phyloP scores from a whole-genome alignment of 2,888 invertebrate species.

The Phrixothrix hirtus region DNA sequence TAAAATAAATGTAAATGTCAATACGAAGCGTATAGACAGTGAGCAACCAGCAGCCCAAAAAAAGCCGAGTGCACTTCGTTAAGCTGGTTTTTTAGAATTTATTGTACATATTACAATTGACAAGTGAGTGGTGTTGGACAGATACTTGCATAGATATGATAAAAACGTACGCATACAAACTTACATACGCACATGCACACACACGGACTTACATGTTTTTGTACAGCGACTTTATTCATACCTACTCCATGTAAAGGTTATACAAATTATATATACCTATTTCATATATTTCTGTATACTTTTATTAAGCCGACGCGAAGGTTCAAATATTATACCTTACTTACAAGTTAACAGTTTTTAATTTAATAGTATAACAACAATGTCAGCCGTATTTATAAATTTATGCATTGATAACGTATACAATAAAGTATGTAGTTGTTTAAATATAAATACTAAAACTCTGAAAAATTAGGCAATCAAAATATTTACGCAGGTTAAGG shows the following conservation, averaged over 20 bases:
- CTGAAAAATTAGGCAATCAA: too few species aligned
- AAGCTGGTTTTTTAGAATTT: constrained; percentile 43
- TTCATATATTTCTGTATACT: constrained; percentile 27
- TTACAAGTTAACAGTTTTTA: constrained; percentile 15
- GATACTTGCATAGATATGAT: constrained; percentile 38
- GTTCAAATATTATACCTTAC: constrained; percentile 40
- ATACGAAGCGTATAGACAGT: constrained; percentile 34
- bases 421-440: too few species aligned
- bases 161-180: not conserved
- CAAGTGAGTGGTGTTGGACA: constrained; percentile 54
- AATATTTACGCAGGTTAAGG: too few species aligned
- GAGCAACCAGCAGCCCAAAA: constrained; percentile 35
- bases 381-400: constrained; percentile 23
- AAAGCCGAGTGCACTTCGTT: constrained; percentile 27
- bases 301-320: constrained; percentile 30
- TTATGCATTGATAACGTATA: too few species aligned
- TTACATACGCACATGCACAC: constrained; percentile 11
- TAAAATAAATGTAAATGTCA: constrained; percentile 14
- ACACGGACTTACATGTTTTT: constrained; percentile 36
- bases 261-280: constrained; percentile 32
- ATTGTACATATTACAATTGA: constrained; percentile 53
- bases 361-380: constrained; percentile 13
- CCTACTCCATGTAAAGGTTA: constrained; percentile 38
- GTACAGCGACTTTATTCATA: constrained; percentile 30
- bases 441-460: not conserved